Base-by-base conservation (phyloP, 2,888 invertebrate species). In the Penaeus monodon region DNA sequence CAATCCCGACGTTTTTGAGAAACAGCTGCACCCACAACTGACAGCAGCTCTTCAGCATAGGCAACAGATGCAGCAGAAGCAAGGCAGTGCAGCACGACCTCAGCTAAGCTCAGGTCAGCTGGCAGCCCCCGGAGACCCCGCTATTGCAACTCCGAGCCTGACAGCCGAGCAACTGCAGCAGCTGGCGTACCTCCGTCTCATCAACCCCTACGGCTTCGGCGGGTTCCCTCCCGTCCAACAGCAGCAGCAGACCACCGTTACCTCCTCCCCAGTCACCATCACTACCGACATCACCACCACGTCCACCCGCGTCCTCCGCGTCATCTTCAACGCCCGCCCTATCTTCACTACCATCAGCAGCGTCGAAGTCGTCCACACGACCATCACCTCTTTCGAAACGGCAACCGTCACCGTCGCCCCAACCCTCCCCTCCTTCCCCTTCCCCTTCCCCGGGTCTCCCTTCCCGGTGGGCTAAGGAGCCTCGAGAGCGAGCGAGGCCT, bases 241-340 rank as follows among this genome's bases (percentile, higher is more conserved):
- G 91, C 92, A 91, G 68, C 94, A 94, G 89, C 94, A 94, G 92
- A 97, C 97, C 14, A 97, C 97, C 2, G 93, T 97, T 88, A 97
- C 95, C 92, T 96, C 96, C 3, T 97, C 97, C 68, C 95, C 94
- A 91, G 95, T 97, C 76, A 95, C 97, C 73, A 92, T 97, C 88
- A 97, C 97, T n/a, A 95, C 96, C 27, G 96, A 96, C 92, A 94
- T 97, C 90, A 97, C 97, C 12, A 95, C 95, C 27, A 96, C 96
- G 0, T 81, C 85, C 44, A 90, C 90, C 20, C 82, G 84, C 20
- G 88, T 88, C 27, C 81, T 90, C 44, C 49, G 86, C 17, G 90
- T 90, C 70, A 90, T 89, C 79, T 90, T 90, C 82, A 89, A 89
- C 74, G 90, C 90, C 49, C 79, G 88, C 20, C 90, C 90, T 33